Evolutionary conservation across 2,113 vertebrate genomes (phyloP), one percentile per base, ranked within the genome.

Genomic region (Dicrurus megarhynchus): DNA sequence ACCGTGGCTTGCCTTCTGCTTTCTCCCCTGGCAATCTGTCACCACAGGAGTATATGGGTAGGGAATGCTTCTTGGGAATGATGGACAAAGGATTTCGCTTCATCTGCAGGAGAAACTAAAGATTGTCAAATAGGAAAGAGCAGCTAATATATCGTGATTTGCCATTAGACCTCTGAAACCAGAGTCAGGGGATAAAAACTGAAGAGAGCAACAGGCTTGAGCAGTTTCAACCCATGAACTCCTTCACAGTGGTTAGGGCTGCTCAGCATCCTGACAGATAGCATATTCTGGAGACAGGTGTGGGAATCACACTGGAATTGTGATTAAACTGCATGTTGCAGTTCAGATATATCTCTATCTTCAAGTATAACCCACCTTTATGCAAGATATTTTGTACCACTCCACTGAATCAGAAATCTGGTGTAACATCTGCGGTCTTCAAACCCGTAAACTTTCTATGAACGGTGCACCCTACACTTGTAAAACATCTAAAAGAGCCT

Each of bases 281-380:
- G 4, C 6, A 3, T 20, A 0, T 35, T 50, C 75, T 64, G 26
- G 33, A 52, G 11, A 6, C 41, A 1, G 0, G 5, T 3, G 5
- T 30, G 24, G 44, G 33, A 50, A 24, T 76, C 28, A 21, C 17
- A 1, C 2, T 19, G n/a, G 15, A 70, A 53, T 24, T 63, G 32
- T 6, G 28, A 35, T 10, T 33, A n/a, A 52, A 12, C 4, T 35
- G 21, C 15, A 2, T 10, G 33, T 23, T 81, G 20, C 49, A 46
- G 20, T 2, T 39, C 27, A 20, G 33, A 24, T 5, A 2, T 2
- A 16, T 35, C 21, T 37, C 6, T 69, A 0, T 13, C 5, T 17
- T 17, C 6, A n/a, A 56, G 23, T 23, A 7, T 30, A 47, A 52
- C 3, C 55, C 32, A 27, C 19, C 8, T 56, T 28, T 60, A 1